Base-by-base conservation (phyloP, 2,888 invertebrate genomes). In the Anaspis maculata region DNA sequence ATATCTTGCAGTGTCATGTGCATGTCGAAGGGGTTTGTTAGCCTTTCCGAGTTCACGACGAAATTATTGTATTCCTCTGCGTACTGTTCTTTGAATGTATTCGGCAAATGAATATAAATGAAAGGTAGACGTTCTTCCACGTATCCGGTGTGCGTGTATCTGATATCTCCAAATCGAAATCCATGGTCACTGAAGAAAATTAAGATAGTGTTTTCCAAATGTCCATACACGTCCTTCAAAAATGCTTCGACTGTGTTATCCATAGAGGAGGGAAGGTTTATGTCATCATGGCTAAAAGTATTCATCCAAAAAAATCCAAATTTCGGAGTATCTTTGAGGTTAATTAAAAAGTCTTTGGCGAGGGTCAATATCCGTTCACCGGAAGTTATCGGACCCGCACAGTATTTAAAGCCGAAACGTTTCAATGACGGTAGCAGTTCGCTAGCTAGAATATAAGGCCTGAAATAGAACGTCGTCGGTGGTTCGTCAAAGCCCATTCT, bases 281-380 rank as follows among this genome's bases (percentile, higher is more conserved):
- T 66, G 31, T 73, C 70, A 42, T 83, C 77, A 54, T 85, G 85
- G 48, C 82, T 85, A 44, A 81, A 79, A 10, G 79, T 76, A 52
- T 83, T 84, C 44, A 81, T 74, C 86, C 86, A 87, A 56, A 86
- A 84, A 10, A 86, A 67, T 0, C 82, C 83, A 48, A 87, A 86
- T 54, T 73, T 80, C 0, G 77, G 72, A 5, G 73, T 64, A 16
- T 72, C 66, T 41, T 71, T 68, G 47, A 78, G 82, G 0, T 76
- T 74, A 1, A 68, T 66, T 0, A 75, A 74, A 49, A 86, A 79
- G 50, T 84, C 77, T 25, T 75, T 51, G 0, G 79, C 80, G 51
- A 79, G 79, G 45, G 80, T 73, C 44, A 83, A 68, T 11, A 86
- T 66, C 27, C 81, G 73, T 55, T 83, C 78, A n/a, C 77, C 76